These are phyloP conservation scores for Aproaerema taeniolella DNA, from an alignment of 2,888 invertebrate genomes.

Conservation along the genomic window DNA sequence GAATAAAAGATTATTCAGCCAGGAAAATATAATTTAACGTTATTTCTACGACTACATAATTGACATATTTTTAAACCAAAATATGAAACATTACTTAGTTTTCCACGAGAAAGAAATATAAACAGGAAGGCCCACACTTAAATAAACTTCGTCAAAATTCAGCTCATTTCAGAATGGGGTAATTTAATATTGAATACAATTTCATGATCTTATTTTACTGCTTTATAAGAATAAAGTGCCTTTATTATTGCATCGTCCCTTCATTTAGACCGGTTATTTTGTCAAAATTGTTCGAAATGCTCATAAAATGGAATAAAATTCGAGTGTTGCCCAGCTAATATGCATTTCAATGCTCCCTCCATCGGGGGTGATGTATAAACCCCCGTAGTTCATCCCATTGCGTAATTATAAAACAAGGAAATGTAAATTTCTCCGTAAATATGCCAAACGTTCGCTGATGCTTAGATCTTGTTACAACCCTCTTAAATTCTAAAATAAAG, in stretches of 20 bases:
- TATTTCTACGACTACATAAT: too few species aligned
- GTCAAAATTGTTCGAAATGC: constrained; percentile 13
- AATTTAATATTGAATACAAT: constrained; percentile 10
- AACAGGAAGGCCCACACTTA: too few species aligned
- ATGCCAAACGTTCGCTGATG: constrained; percentile 9
- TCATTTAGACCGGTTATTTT: constrained; percentile 19
- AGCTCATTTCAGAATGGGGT: too few species aligned
- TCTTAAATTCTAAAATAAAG: too few species aligned
- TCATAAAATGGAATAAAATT: constrained; percentile 26
- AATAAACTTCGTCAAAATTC: too few species aligned
- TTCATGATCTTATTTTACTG: constrained; percentile 15
- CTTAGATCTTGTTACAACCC: constrained; percentile 7
- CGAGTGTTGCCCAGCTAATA: constrained; percentile 29
- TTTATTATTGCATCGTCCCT: constrained; percentile 9
- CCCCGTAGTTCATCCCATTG: constrained; percentile 34
- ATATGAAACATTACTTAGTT: too few species aligned
- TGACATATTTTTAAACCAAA: too few species aligned
- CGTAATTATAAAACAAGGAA: constrained; percentile 42
- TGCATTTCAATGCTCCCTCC: constrained; percentile 34
- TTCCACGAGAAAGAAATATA: too few species aligned
- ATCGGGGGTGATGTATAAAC: constrained; percentile 26
- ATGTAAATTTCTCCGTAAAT: constrained; percentile 33
- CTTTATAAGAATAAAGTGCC: constrained; percentile 16
- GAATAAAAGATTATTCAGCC: too few species aligned
- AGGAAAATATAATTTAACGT: too few species aligned